Evolutionary conservation across 2,888 invertebrate genomes (phyloP).

Genomic region (Troilus luridus): DNA sequence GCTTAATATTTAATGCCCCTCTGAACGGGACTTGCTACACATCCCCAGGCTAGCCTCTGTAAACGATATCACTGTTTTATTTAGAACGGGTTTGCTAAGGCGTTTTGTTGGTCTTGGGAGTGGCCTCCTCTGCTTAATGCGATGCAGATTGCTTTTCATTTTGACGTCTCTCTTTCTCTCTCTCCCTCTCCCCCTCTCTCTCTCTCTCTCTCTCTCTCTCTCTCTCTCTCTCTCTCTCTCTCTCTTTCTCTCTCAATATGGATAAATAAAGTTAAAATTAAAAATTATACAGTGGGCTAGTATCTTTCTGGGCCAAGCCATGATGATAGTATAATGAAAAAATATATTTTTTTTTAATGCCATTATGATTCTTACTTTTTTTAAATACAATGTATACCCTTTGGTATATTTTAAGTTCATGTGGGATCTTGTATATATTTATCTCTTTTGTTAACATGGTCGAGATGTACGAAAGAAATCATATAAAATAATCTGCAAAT

Average conservation of each 20-base stretch:
- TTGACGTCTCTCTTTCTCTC: neutral
- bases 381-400: too few species aligned
- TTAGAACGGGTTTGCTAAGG: neutral
- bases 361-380: too few species aligned
- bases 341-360: too few species aligned
- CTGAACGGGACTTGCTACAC: neutral
- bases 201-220: too few species aligned
- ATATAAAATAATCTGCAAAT: too few species aligned
- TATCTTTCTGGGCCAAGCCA: neutral
- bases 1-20: neutral
- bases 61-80: constrained; percentile 23
- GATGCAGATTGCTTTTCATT: constrained; percentile 1
- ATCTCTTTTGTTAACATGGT: too few species aligned
- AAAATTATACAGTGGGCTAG: neutral
- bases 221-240: too few species aligned
- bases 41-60: neutral
- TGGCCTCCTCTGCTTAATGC: neutral
- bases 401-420: too few species aligned
- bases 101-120: neutral
- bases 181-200: too few species aligned
- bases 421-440: too few species aligned
- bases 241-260: neutral
- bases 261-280: constrained; percentile 23
- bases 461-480: too few species aligned
- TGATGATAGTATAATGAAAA: neutral